These are phyloP conservation scores for Drosophila pseudotalamancana DNA, from an alignment of 2,888 invertebrate species.

Conservation along the genomic window DNA sequence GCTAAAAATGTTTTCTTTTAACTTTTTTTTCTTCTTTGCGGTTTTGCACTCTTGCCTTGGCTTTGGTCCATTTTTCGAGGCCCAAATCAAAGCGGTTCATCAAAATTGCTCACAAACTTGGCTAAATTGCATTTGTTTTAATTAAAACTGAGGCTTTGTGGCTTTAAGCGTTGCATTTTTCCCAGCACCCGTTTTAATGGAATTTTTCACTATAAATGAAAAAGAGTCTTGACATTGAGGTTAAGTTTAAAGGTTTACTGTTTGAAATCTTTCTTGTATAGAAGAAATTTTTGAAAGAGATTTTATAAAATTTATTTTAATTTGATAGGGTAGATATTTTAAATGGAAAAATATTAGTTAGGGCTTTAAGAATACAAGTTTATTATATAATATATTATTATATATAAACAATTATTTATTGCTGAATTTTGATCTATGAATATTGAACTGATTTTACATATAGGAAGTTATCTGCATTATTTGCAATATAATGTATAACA, in stretches of 20 bases:
- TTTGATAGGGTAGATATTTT: background rate
- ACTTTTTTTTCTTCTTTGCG: constrained; percentile 8
- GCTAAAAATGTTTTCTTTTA: constrained; percentile 53
- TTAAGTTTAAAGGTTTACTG: constrained; percentile 1
- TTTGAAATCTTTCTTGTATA: background rate
- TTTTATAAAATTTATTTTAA: background rate
- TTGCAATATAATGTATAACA: too few species aligned
- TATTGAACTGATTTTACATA: too few species aligned
- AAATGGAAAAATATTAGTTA: too few species aligned
- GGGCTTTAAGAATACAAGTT: too few species aligned
- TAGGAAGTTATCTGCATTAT: too few species aligned
- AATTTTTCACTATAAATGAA: constrained; percentile 5
- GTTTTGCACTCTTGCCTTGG: constrained; percentile 1
- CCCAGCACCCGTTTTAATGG: constrained; percentile 1
- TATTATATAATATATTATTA: too few species aligned
- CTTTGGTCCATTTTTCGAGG: constrained; percentile 16
- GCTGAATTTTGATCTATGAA: too few species aligned
- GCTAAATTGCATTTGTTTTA: constrained; percentile 75
- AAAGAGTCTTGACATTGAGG: background rate
- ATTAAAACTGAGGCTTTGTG: constrained; percentile 57
- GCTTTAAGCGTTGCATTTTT: constrained; percentile 11
- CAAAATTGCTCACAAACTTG: constrained; percentile 52
- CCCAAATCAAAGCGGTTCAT: constrained; percentile 62
- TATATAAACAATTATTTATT: too few species aligned
- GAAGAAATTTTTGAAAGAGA: background rate